Percentiles rank a stretch among this genome's conserved stretches.
These are phyloP conservation scores for Leptatherina wallacei DNA, from an alignment of 2,797 vertebrate species.

Conservation along the genomic window DNA sequence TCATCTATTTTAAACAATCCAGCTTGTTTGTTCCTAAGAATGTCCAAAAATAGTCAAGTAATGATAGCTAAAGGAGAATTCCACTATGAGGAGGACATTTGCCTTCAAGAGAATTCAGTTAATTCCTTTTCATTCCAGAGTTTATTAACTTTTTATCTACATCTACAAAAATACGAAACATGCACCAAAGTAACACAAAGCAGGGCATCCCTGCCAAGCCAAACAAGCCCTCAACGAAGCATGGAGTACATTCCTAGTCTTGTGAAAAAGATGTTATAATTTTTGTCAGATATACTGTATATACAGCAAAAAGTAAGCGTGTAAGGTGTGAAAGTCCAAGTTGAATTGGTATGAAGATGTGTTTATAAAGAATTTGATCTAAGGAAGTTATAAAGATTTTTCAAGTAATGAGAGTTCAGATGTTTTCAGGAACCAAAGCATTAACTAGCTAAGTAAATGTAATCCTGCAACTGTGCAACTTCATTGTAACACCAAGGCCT, in stretches of 20 bases:
- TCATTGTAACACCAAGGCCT: background rate
- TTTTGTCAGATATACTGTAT: too few relatives aligned
- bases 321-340: too few relatives aligned
- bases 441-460: slow-evolving; percentile 38
- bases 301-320: too few relatives aligned
- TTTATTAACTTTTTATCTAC: slow-evolving; percentile 14
- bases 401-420: slow-evolving; percentile 27
- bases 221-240: slow-evolving; percentile 26
- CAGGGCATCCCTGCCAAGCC: slow-evolving; percentile 23
- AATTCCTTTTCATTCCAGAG: slow-evolving; percentile 18
- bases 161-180: slow-evolving; percentile 34
- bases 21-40: slow-evolving; percentile 29
- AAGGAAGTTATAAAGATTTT: too few relatives aligned
- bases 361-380: background rate
- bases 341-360: background rate
- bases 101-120: slow-evolving; percentile 37
- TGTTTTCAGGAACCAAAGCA: slow-evolving; percentile 42
- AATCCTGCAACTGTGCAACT: background rate
- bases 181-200: slow-evolving; percentile 26
- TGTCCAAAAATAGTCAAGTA: slow-evolving; percentile 29
- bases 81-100: slow-evolving; percentile 19
- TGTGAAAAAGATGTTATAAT: background rate
- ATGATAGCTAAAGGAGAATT: slow-evolving; percentile 36
- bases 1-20: slow-evolving; percentile 38
- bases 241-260: slow-evolving; percentile 2